Evolutionary conservation across 2,797 vertebrate species (phyloP), one percentile per base, ranked within the genome.

Genomic region (Epinephelus malabaricus): DNA sequence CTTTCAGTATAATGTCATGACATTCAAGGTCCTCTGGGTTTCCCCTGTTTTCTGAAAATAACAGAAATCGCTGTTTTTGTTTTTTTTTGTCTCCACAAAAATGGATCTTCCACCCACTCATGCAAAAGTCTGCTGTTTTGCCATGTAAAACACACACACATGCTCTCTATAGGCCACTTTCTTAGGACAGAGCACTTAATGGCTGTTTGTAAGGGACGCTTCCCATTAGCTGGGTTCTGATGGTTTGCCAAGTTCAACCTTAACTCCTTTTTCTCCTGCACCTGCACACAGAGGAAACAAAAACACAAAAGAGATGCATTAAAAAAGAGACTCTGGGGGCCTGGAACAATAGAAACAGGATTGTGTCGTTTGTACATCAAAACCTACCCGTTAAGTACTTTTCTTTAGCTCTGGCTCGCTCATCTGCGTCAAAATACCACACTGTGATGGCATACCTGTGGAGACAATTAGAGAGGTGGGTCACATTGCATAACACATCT

Each of bases 401-500:
- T 94, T 98, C 98, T 97, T 99, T 99, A 91, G 98, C 98, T 90
- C 97, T 95, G 71, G 98, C 98, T 94, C 98, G 96, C 92, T 99
- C 98, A 75, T 99, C 97, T 91, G 97, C 98, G 77, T 99, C 98
- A 91, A 99, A 99, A 98, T 99, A 99, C 98, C 98, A 99, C 86
- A 99, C 97, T 6, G 98, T 99, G 94, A 99, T 99, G 94, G 98
- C 98, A 97, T 99, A 99, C 96, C 98, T 99, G 92, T 61, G 82
- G 80, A 93, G 89, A 94, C 40, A 76, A 68, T 25, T 1, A 43
- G 3, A 43, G 40, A 43, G 40, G 9, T 80, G 72, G 74, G 34
- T 73, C 46, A 38, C 34, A 43, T 3, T 7, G 49, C 50, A 18
- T 13, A 19, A 21, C 18, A 23, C n/a, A 23, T 2, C 1, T 1